Conservation (phyloP, 2,113 vertebrate genomes). For the Regulus satrapa region DNA sequence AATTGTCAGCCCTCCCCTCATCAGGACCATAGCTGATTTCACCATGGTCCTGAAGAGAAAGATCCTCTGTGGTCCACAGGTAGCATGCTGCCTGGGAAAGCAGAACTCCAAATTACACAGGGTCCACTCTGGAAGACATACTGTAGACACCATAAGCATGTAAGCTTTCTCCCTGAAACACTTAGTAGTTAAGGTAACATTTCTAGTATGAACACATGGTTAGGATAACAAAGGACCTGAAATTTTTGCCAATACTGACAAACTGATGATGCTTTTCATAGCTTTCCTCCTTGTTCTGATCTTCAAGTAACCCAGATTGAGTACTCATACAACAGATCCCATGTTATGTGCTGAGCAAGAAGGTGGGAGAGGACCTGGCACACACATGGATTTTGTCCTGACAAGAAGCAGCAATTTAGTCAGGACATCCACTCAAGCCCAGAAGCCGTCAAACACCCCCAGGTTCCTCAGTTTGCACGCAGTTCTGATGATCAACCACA, state of each 20-base stretch:
- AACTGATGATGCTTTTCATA: neutral
- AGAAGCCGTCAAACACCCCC: neutral
- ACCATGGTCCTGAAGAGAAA: neutral
- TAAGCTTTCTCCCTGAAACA: neutral
- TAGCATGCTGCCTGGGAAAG: neutral
- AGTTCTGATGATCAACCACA: neutral
- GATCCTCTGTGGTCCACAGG: no score
- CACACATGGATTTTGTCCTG: neutral
- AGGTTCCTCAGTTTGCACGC: neutral
- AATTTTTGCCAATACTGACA: neutral
- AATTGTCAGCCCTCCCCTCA: neutral
- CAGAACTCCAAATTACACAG: neutral
- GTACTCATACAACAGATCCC: neutral
- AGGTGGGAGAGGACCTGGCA: neutral
- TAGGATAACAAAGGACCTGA: neutral
- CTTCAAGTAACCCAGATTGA: neutral
- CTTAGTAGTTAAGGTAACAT: neutral
- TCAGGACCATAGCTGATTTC: neutral
- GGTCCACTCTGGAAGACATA: rapidly evolving
- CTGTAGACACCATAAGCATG: neutral
- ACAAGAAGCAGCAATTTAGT: neutral
- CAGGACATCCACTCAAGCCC: neutral
- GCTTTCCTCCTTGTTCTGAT: neutral
- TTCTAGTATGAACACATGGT: neutral
- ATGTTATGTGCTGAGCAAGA: neutral